Evolutionary conservation across 2,113 vertebrate genomes (phyloP).

Genomic region (Aplodontia rufa): DNA sequence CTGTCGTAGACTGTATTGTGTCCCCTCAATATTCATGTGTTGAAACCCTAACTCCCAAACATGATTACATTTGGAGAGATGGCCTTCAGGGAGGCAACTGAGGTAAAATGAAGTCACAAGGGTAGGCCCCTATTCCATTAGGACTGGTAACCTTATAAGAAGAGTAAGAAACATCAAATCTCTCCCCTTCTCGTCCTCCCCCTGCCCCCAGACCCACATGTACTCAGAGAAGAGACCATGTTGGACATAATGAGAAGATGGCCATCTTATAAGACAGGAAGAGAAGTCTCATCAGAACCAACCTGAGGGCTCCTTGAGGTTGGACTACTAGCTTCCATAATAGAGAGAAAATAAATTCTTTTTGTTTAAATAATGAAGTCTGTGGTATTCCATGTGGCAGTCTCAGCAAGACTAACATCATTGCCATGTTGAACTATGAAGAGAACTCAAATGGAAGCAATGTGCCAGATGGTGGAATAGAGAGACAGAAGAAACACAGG

Average conservation of each 20-base stretch:
- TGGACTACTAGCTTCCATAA: not conserved
- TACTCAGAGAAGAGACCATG: not conserved
- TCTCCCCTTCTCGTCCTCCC: not conserved
- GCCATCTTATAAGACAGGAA: not conserved
- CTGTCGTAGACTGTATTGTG: not conserved
- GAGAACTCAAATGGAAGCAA: not conserved
- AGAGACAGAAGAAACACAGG: not conserved
- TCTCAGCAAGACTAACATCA: not conserved
- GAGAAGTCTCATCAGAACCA: not conserved
- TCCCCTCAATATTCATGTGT: not conserved
- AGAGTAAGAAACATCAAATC: not conserved
- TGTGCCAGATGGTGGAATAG: not conserved
- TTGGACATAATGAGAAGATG: not conserved
- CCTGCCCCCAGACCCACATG: accelerated
- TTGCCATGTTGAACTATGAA: not conserved
- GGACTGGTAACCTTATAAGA: not conserved
- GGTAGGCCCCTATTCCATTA: not conserved
- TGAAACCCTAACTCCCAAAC: not conserved
- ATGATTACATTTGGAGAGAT: not conserved
- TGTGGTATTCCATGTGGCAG: not conserved
- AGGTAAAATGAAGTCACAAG: not conserved
- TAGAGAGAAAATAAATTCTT: not conserved
- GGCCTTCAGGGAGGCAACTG: not conserved
- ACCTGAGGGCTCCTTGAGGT: not conserved
- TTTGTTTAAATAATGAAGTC: not conserved